Evolutionary conservation across 2,113 vertebrate genomes (phyloP).

Genomic region (Cathartes aura): DNA sequence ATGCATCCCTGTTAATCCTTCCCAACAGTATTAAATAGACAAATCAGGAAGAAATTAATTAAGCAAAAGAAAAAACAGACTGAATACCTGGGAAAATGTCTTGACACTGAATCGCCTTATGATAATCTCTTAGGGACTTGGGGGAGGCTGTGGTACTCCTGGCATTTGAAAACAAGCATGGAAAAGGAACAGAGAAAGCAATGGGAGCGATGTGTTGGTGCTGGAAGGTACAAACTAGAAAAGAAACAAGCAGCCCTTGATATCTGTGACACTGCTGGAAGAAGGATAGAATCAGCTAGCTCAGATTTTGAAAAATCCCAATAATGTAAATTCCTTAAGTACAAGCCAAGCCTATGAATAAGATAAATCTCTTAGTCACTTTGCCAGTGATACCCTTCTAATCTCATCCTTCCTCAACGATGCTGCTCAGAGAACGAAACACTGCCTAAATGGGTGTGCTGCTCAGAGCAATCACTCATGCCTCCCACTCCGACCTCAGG

Average conservation of each 20-base stretch:
- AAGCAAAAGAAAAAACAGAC: neutral
- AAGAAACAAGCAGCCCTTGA: neutral
- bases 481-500: neutral
- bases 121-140: neutral
- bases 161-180: neutral
- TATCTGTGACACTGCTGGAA: constrained; percentile 6
- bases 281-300: neutral
- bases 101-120: neutral
- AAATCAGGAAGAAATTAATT: constrained; percentile 39
- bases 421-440: constrained; percentile 30
- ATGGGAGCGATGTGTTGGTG: neutral
- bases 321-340: constrained; percentile 62
- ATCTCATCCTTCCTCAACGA: constrained; percentile 60
- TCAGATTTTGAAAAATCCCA: constrained; percentile 41
- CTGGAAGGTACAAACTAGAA: neutral
- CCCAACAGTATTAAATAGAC: neutral
- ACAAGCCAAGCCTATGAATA: constrained; percentile 46
- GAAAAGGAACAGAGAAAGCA: neutral
- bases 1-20: constrained; percentile 7
- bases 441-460: constrained; percentile 48
- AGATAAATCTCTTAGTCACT: constrained; percentile 68
- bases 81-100: neutral
- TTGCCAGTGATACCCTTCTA: constrained; percentile 59
- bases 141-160: neutral
- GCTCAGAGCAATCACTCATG: constrained; percentile 31